A percentile compares a stretch with the other conserved stretches of the same genome.
These are phyloP conservation scores for Candidula unifasciata DNA, from an alignment of 2,888 invertebrate species.

Conservation along the genomic window DNA sequence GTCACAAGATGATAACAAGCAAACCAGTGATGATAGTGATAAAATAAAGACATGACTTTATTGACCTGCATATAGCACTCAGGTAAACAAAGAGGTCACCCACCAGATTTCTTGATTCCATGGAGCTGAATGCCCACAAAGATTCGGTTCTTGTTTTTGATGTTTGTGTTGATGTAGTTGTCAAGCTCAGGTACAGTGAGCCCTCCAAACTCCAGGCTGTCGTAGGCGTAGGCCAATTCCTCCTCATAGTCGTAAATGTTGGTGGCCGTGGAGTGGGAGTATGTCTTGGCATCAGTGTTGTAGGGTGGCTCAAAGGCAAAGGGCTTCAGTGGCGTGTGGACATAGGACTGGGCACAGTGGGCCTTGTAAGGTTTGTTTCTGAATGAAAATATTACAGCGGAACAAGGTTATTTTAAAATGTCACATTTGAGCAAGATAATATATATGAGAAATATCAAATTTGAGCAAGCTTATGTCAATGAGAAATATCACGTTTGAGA, in stretches of 20 bases:
- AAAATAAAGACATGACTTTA: no score
- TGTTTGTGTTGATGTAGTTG: slow-evolving; percentile 42
- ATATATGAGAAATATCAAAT: no score
- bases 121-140: slow-evolving; percentile 55
- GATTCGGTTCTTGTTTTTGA: slow-evolving; percentile 44
- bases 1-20: no score
- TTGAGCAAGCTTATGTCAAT: no score
- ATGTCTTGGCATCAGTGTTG: slow-evolving; percentile 55
- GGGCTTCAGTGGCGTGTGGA: slow-evolving; percentile 53
- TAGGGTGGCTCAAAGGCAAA: slow-evolving; percentile 55
- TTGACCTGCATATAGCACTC: neutral
- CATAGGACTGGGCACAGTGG: slow-evolving; percentile 55
- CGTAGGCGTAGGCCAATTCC: slow-evolving; percentile 55
- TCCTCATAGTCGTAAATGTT: slow-evolving; percentile 56
- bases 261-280: slow-evolving; percentile 52
- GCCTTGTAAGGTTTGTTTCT: slow-evolving; percentile 47
- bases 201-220: slow-evolving; percentile 56
- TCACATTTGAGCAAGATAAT: neutral
- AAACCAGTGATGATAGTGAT: no score
- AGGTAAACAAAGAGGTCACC: neutral
- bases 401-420: neutral
- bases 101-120: slow-evolving; percentile 45
- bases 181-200: slow-evolving; percentile 54
- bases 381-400: neutral
- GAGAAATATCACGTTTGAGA: no score